Evolutionary conservation across 2,797 vertebrate genomes (phyloP).

Genomic region (Fistularia tabacaria): DNA sequence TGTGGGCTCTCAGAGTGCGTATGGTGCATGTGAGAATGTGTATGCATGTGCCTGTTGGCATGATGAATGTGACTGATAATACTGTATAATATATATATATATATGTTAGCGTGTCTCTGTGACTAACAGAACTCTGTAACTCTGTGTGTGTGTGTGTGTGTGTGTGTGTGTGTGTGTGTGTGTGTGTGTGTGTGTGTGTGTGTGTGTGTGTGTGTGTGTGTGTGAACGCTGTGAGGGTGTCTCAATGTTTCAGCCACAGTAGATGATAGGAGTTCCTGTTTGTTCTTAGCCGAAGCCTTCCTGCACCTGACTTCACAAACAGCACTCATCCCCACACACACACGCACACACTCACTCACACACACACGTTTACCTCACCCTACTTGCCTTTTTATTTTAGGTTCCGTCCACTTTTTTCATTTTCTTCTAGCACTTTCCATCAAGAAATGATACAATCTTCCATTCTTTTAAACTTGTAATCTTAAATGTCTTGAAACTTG

Average conservation of each 20-base stretch:
- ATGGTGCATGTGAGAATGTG: conserved; percentile 16
- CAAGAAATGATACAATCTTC: conserved; percentile 48
- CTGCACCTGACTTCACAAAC: conserved; percentile 57
- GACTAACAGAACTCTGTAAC: conserved; percentile 31
- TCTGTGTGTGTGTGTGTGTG: conserved; percentile 16
- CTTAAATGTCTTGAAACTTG: conserved; percentile 2
- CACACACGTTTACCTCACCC: neutral
- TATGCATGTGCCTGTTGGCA: conserved; percentile 37
- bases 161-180: too few relatives aligned
- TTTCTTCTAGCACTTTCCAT: conserved; percentile 13
- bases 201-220: conserved; percentile 31
- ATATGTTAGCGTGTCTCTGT: conserved; percentile 37
- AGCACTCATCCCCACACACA: conserved; percentile 33
- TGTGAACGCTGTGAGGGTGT: conserved; percentile 27
- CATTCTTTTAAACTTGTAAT: conserved; percentile 9
- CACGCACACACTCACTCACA: too few relatives aligned
- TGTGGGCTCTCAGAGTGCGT: conserved; percentile 60
- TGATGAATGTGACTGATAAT: conserved; percentile 58
- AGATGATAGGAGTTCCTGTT: conserved; percentile 68
- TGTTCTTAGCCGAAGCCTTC: conserved; percentile 68
- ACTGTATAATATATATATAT: too few relatives aligned
- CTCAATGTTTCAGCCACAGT: conserved; percentile 62
- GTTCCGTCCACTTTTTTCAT: conserved; percentile 25
- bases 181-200: too few relatives aligned
- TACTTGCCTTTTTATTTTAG: conserved; percentile 39